phyloP scores from a whole-genome alignment of 2,113 vertebrate species.

The Rutilus rutilus region DNA sequence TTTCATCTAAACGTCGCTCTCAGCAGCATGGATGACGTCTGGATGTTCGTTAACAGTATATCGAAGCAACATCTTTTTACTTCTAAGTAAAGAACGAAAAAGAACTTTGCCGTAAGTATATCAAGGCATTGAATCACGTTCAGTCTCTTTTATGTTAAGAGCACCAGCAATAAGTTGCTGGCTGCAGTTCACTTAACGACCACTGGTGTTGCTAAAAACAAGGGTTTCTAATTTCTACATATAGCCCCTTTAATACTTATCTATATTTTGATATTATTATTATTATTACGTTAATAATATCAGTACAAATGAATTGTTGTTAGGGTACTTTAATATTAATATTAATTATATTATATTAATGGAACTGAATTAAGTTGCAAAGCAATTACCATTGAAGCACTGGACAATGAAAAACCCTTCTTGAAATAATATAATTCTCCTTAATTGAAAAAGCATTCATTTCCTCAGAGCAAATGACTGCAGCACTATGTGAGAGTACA shows the following conservation, averaged over 20 bases:
- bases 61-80: no score
- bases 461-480: slow-evolving; percentile 10
- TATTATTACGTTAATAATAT: neutral
- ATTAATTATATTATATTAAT: neutral
- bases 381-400: neutral
- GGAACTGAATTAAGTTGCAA: neutral
- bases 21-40: no score
- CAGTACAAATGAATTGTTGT: neutral
- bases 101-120: no score
- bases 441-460: neutral
- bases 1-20: no score
- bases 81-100: no score
- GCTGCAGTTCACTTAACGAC: no score
- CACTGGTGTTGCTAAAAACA: no score
- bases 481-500: neutral
- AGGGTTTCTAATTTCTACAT: no score
- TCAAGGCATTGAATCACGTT: no score
- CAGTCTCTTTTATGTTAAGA: no score
- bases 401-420: neutral
- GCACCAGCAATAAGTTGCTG: no score
- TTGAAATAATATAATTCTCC: neutral
- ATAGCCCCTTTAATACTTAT: neutral
- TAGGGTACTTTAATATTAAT: neutral
- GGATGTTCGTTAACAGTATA: no score
- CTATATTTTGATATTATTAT: neutral